Evolutionary conservation across 2,113 vertebrate genomes (phyloP).

Genomic region (Pseudopodoces humilis): DNA sequence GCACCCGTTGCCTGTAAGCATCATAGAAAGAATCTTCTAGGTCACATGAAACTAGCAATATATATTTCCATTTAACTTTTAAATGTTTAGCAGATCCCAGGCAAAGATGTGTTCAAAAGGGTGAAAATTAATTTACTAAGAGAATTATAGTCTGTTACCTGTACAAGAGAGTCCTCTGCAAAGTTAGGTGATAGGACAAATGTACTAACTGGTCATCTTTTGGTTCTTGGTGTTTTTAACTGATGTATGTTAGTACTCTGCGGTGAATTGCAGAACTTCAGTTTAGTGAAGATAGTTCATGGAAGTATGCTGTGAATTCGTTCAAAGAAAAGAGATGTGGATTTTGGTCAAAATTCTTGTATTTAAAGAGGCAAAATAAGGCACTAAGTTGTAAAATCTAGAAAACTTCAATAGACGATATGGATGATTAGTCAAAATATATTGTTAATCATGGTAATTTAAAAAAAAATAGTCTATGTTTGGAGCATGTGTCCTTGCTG

Average conservation of each 20-base stretch:
- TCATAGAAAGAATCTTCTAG: not conserved
- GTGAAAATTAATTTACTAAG: not conserved
- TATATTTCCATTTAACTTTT: not conserved
- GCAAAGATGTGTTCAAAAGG: not conserved
- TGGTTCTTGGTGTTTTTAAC: rapidly evolving
- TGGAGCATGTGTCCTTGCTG: not conserved
- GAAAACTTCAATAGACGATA: not conserved
- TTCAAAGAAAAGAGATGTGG: not conserved
- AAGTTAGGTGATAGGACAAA: not conserved
- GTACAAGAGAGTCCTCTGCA: not conserved
- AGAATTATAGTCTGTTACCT: not conserved
- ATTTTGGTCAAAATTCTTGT: not conserved
- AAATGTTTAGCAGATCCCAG: not conserved
- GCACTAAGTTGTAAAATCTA: not conserved
- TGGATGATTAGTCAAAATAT: not conserved
- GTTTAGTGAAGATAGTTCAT: not conserved
- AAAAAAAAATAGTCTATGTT: not conserved
- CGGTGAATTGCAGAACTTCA: not conserved
- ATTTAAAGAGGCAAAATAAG: not conserved
- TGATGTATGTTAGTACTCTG: not conserved
- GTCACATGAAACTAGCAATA: not conserved
- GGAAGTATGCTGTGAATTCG: not conserved
- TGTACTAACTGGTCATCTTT: not conserved
- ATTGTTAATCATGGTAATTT: not conserved
- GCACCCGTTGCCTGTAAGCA: not conserved